Base-by-base conservation (phyloP, 2,113 vertebrate genomes). In the Gnathonemus echidnorhynchus region DNA sequence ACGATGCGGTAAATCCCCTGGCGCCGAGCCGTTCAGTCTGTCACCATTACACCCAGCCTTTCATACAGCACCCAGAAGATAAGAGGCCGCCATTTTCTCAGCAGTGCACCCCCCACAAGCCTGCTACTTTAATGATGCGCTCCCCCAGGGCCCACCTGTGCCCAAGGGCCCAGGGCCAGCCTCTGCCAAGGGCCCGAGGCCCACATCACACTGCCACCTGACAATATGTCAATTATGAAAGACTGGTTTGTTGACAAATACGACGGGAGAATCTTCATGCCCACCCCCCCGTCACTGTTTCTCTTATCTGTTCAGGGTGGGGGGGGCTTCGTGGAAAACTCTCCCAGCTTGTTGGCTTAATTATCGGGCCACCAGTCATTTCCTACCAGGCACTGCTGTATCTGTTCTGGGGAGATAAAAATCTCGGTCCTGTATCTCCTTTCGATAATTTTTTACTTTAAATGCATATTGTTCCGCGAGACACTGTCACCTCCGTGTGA, bases 61-160 rank as follows among this genome's bases (percentile, higher is more conserved):
- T 96, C 95, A 96, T 95, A 96, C 96, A n/a, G 95, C 94, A 95
- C 94, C 93, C 93, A 87, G 90, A 94, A 96, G 96, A 96, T 96
- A 95, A 96, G 94, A 96, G 90, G 93, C 94, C 94, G 94, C 95
- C 95, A 96, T 96, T 96, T 96, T 95, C 96, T 96, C 94, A 92
- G 93, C 90, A 92, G 91, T 89, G 93, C 93, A 93, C 93, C n/a
- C 58, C 62, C 62, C 62, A 31, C 62, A 70, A 31, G 27, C 62
- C n/a, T 1, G 1, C 62, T 27, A 1, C n/a, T 70, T 70, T 70
- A 31, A 70, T 70, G 10, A 31, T 27, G 62, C 0, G n/a, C 24
- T 11, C 62, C 62, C n/a, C 62, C 62, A 66, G 62, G n/a, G n/a
- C 62, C 62, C n/a, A 66, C n/a, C 3, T 66, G n/a, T 31, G 62